Conservation (phyloP, 1,140 invertebrate genomes). For the Myzus persicae region DNA sequence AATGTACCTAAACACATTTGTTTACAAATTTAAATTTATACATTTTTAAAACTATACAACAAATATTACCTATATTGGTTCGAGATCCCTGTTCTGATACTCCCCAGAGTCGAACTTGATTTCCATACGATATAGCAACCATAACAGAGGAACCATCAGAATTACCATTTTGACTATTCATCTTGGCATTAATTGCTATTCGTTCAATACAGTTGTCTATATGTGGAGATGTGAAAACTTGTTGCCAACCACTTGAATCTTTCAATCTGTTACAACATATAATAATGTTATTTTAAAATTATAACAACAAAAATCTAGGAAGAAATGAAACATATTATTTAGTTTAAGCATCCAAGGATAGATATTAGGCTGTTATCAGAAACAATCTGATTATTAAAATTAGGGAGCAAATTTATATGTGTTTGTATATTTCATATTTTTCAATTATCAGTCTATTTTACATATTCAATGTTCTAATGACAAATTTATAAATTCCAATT, state of each 20-base stretch:
- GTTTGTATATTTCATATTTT: not conserved
- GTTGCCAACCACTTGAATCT: slow-evolving; percentile 95
- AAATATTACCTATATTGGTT: slow-evolving; percentile 75
- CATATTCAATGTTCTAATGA: too few relatives aligned
- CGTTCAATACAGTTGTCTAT: slow-evolving; percentile 90
- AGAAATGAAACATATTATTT: not conserved
- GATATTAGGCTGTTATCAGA: not conserved
- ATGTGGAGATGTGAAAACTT: slow-evolving; percentile 91
- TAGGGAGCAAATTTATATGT: not conserved
- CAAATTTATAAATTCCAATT: too few relatives aligned
- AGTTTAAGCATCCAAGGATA: not conserved
- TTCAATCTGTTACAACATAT: slow-evolving; percentile 74
- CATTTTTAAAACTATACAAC: not conserved
- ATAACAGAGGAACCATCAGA: slow-evolving; percentile 75
- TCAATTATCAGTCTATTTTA: too few relatives aligned
- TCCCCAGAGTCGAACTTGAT: slow-evolving; percentile 87
- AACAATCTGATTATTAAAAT: not conserved
- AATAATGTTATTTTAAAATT: not conserved
- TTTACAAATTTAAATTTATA: not conserved
- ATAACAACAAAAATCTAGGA: not conserved
- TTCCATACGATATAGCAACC: slow-evolving; percentile 88
- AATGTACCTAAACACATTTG: slow-evolving; percentile 74
- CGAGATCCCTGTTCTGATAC: slow-evolving; percentile 82
- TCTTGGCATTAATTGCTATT: slow-evolving; percentile 94
- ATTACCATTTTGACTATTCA: slow-evolving; percentile 70